phyloP scores from a whole-genome alignment of 2,888 invertebrate species.

The Yponomeuta plumbellus region DNA sequence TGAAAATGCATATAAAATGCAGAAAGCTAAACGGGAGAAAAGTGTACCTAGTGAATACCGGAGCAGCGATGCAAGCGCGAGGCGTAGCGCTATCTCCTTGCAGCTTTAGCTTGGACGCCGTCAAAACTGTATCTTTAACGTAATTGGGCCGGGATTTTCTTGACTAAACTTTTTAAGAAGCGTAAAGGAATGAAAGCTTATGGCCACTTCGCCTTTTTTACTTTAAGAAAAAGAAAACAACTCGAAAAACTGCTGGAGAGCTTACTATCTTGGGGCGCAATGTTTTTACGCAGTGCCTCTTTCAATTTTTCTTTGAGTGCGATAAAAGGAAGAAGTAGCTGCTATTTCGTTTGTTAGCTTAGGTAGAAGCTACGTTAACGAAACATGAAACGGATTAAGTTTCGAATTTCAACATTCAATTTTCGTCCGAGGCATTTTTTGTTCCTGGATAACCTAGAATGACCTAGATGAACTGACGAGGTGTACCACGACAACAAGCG shows the following conservation, averaged over 20 bases:
- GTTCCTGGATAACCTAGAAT: too few species aligned
- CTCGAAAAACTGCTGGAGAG: not conserved
- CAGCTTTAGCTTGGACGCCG: conserved; percentile 32
- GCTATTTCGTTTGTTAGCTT: too few species aligned
- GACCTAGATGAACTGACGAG: too few species aligned
- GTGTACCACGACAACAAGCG: too few species aligned
- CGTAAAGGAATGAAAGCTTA: conserved; percentile 19
- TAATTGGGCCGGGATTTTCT: conserved; percentile 52
- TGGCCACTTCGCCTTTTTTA: conserved; percentile 5
- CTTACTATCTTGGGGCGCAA: not conserved
- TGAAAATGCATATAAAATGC: too few species aligned
- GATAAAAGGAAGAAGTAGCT: not conserved
- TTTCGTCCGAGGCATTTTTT: too few species aligned
- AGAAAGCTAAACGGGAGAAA: too few species aligned
- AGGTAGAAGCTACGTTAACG: too few species aligned
- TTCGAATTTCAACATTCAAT: too few species aligned
- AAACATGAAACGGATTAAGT: too few species aligned
- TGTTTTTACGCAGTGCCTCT: not conserved
- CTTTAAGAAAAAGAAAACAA: not conserved
- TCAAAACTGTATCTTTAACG: conserved; percentile 51
- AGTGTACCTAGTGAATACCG: too few species aligned
- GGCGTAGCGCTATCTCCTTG: not conserved
- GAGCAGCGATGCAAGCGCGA: too few species aligned
- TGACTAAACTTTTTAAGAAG: conserved; percentile 39
- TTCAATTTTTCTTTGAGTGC: not conserved